Conservation (phyloP, 2,797 vertebrate species). For the Siniperca scherzeri region DNA sequence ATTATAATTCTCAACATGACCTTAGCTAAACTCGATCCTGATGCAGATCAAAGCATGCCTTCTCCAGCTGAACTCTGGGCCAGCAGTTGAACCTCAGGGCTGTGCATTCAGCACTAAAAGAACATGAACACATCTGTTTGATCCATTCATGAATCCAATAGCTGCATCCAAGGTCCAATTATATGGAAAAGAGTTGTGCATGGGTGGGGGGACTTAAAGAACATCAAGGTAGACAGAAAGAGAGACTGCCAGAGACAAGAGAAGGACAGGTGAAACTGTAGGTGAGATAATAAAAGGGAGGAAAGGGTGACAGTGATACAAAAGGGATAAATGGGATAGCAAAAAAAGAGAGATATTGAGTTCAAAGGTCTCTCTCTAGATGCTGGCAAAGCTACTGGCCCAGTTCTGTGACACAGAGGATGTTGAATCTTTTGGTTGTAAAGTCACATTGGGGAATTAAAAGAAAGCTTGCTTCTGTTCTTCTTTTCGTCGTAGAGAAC, state of each 20-base stretch:
- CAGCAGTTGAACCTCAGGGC: not conserved
- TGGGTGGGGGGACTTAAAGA: constrained; percentile 1
- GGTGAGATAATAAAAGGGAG: constrained; percentile 5
- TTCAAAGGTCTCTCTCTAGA: constrained; percentile 55
- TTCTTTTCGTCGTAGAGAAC: constrained; percentile 40
- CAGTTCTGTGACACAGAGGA: constrained; percentile 53
- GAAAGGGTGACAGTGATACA: constrained; percentile 29
- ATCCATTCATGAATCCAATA: constrained; percentile 44
- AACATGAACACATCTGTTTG: constrained; percentile 47
- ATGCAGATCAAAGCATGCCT: constrained; percentile 48
- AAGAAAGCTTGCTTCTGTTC: constrained; percentile 44
- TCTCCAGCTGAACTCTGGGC: constrained; percentile 30
- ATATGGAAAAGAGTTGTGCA: not conserved
- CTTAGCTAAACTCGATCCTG: constrained; percentile 20
- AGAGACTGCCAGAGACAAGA: constrained; percentile 6
- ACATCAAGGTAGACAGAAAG: constrained; percentile 5
- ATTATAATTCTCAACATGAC: constrained; percentile 18
- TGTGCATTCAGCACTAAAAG: constrained; percentile 16
- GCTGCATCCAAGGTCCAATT: constrained; percentile 17
- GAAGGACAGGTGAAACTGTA: not conserved
- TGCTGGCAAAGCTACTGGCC: constrained; percentile 49
- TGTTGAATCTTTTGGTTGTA: constrained; percentile 49
- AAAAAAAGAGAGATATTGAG: constrained; percentile 5
- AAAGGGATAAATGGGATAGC: not conserved
- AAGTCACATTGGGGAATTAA: constrained; percentile 66